phyloP scores from a whole-genome alignment of 1,140 invertebrate genomes.

The Apis mellifera region DNA sequence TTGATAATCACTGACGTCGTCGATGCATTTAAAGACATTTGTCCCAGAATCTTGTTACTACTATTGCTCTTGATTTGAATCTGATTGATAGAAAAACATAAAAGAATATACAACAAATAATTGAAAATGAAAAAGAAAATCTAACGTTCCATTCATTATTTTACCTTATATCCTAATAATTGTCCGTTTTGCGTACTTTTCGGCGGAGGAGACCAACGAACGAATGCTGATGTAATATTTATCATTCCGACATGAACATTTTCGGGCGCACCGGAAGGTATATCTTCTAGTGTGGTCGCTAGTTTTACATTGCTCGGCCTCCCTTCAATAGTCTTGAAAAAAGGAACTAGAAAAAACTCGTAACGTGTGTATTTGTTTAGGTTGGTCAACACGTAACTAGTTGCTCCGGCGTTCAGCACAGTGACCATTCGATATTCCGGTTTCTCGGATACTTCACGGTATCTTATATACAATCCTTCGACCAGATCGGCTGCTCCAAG shows the following conservation, averaged over 20 bases:
- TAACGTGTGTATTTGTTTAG: slow-evolving; percentile 93
- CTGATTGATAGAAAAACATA: slow-evolving; percentile 69
- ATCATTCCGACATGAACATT: slow-evolving; percentile 92
- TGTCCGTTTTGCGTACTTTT: slow-evolving; percentile 90
- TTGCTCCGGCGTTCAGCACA: slow-evolving; percentile 85
- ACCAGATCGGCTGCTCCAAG: slow-evolving; percentile 83
- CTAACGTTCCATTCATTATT: too few relatives aligned
- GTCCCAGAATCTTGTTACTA: slow-evolving; percentile 85
- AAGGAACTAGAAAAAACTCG: slow-evolving; percentile 94
- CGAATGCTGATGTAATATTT: slow-evolving; percentile 89
- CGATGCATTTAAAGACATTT: slow-evolving; percentile 88
- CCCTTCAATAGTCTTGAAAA: slow-evolving; percentile 91
- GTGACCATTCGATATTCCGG: slow-evolving; percentile 87
- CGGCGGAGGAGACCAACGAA: slow-evolving; percentile 91
- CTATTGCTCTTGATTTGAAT: slow-evolving; percentile 85
- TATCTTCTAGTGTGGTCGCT: slow-evolving; percentile 87
- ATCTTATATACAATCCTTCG: slow-evolving; percentile 96
- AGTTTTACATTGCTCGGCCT: slow-evolving; percentile 89
- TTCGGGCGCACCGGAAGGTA: slow-evolving; percentile 89
- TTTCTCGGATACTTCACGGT: slow-evolving; percentile 88
- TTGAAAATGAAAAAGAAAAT: too few relatives aligned
- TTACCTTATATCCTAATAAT: slow-evolving; percentile 91
- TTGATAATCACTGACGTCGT: slow-evolving; percentile 87
- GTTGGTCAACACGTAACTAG: slow-evolving; percentile 86
- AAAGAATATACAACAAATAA: not conserved